phyloP scores from a whole-genome alignment of 2,113 vertebrate genomes.

The Rhizomys pruinosus region DNA sequence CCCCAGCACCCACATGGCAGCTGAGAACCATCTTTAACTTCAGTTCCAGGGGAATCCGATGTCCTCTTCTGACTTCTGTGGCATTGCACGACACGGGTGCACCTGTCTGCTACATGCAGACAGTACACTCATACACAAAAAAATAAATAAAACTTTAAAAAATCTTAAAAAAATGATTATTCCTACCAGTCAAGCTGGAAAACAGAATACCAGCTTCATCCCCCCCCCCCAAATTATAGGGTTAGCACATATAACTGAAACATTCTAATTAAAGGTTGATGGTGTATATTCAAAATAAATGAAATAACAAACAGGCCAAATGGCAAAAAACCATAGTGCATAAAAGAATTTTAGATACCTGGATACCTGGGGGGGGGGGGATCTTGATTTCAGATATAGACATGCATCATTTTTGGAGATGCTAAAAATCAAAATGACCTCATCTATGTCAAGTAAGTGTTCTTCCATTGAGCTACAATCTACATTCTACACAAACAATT shows the following conservation, averaged over 20 bases:
- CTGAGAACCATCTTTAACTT: no score
- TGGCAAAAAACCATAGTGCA: not conserved
- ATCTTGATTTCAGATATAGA: not conserved
- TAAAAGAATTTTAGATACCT: not conserved
- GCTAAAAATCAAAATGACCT: not conserved
- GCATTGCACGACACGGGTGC: no score
- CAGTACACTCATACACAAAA: no score
- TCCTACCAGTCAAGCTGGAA: slow-evolving; percentile 42
- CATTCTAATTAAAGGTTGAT: not conserved
- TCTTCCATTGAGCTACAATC: not conserved
- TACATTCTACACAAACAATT: not conserved
- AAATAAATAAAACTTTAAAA: no score
- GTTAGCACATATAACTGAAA: not conserved
- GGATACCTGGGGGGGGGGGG: not conserved
- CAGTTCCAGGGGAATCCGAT: no score
- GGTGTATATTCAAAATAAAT: not conserved
- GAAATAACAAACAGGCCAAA: not conserved
- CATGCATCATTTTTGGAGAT: not conserved
- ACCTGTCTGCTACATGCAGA: no score
- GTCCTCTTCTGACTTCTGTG: no score
- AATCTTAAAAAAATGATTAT: no score
- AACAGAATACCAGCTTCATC: slow-evolving; percentile 7
- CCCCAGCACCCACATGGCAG: no score
- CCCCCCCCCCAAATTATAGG: not conserved
- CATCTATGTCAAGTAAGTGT: accelerated